A percentile compares a stretch with the other conserved stretches of the same genome.
Evolutionary conservation across 2,797 vertebrate genomes (phyloP).

Genomic region (Acrocephalus scirpaceus): DNA sequence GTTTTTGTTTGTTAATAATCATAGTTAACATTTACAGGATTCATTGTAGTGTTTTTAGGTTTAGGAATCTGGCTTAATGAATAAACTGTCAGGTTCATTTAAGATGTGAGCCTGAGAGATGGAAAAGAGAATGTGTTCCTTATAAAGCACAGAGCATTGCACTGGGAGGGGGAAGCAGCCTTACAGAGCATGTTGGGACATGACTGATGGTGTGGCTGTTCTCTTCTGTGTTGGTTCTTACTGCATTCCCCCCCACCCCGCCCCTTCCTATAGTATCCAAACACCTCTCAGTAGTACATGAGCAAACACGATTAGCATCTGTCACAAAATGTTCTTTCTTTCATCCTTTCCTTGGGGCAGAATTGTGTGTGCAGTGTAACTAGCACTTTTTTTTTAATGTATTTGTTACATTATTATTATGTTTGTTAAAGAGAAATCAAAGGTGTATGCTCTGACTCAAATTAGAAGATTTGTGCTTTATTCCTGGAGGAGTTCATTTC

Average conservation of each 20-base stretch:
- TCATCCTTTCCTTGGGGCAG: slow-evolving; percentile 27
- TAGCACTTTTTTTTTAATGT: neutral
- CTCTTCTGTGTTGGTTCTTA: neutral
- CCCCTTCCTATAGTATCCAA: neutral
- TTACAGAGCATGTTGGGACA: neutral
- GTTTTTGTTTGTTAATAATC: neutral
- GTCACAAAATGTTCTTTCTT: slow-evolving; percentile 55
- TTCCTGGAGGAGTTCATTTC: neutral
- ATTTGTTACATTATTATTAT: neutral
- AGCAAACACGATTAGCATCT: slow-evolving; percentile 38
- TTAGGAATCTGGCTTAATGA: neutral
- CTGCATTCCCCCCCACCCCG: neutral
- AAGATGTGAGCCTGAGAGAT: neutral
- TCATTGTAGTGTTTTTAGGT: neutral
- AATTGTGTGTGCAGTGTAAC: neutral
- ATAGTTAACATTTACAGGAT: neutral
- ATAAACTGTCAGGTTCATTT: neutral
- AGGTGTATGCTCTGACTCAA: neutral
- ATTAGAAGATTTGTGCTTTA: slow-evolving; percentile 1
- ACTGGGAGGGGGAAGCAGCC: neutral
- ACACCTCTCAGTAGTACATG: slow-evolving; percentile 14
- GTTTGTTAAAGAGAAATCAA: neutral
- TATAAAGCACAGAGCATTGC: neutral
- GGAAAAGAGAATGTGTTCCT: neutral
- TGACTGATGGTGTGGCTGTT: neutral